Evolutionary conservation across 2,888 invertebrate genomes (phyloP).

Genomic region (Rhagophthalmus giganteus): DNA sequence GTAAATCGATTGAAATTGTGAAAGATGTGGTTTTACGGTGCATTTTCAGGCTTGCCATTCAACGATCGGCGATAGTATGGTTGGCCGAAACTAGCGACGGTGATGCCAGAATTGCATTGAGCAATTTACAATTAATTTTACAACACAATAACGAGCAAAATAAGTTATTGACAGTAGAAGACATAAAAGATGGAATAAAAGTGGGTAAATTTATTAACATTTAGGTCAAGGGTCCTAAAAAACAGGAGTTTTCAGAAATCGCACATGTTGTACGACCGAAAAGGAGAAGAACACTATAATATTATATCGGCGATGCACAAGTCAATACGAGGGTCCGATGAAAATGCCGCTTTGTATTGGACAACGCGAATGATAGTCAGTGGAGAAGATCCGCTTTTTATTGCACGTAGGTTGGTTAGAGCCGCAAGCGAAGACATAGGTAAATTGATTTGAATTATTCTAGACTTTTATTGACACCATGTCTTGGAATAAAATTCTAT

Average conservation of each 20-base stretch:
- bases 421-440: slow-evolving; percentile 81
- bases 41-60: slow-evolving; percentile 49
- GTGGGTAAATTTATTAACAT: slow-evolving; percentile 47
- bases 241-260: slow-evolving; percentile 65
- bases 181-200: slow-evolving; percentile 74
- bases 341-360: slow-evolving; percentile 83
- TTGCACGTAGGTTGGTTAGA: slow-evolving; percentile 74
- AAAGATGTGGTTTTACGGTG: background rate
- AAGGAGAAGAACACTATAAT: slow-evolving; percentile 84
- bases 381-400: slow-evolving; percentile 79
- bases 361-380: slow-evolving; percentile 75
- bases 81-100: slow-evolving; percentile 79
- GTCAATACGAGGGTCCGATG: slow-evolving; percentile 78
- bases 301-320: slow-evolving; percentile 82
- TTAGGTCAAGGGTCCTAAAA: no score
- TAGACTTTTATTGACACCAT: background rate
- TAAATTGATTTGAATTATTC: slow-evolving; percentile 36
- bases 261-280: slow-evolving; percentile 75
- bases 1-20: background rate
- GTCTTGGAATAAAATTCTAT: no score
- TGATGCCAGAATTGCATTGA: slow-evolving; percentile 78
- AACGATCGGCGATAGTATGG: slow-evolving; percentile 67
- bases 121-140: slow-evolving; percentile 72
- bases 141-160: slow-evolving; percentile 58
- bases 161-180: slow-evolving; percentile 62